Percentiles rank a stretch among this genome's conserved stretches.
Evolutionary conservation across 2,113 vertebrate species (phyloP).

Genomic region (Lepidothrix coronata): DNA sequence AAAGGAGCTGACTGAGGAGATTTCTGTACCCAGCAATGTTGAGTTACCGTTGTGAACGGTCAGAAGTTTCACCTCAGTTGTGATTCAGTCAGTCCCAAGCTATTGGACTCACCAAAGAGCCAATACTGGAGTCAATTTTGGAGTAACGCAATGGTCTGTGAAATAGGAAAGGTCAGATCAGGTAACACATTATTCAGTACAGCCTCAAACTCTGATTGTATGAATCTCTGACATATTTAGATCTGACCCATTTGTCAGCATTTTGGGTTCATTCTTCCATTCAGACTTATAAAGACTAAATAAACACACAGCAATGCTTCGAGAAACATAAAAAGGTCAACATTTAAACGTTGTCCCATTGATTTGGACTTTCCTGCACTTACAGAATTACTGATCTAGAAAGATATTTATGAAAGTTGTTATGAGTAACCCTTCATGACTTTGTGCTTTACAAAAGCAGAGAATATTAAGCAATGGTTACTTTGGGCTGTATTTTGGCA

Average conservation of each 20-base stretch:
- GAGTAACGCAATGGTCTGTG: neutral
- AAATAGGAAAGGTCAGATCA: conserved; percentile 24
- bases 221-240: neutral
- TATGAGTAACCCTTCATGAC: neutral
- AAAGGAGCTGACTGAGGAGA: neutral
- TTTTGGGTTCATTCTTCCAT: neutral
- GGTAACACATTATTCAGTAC: neutral
- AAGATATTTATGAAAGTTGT: neutral
- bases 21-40: neutral
- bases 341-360: neutral
- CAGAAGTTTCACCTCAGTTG: neutral
- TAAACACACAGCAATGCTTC: neutral
- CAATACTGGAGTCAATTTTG: neutral
- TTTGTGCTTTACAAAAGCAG: neutral
- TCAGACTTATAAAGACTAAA: neutral
- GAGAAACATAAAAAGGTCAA: neutral
- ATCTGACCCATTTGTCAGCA: neutral
- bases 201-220: neutral
- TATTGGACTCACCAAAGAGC: neutral
- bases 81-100: neutral
- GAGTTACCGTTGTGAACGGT: accelerated
- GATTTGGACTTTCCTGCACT: neutral
- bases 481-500: neutral
- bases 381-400: neutral
- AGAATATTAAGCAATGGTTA: neutral